Conservation (phyloP, 1,140 invertebrate species). For the Drosophila jambulina region DNA sequence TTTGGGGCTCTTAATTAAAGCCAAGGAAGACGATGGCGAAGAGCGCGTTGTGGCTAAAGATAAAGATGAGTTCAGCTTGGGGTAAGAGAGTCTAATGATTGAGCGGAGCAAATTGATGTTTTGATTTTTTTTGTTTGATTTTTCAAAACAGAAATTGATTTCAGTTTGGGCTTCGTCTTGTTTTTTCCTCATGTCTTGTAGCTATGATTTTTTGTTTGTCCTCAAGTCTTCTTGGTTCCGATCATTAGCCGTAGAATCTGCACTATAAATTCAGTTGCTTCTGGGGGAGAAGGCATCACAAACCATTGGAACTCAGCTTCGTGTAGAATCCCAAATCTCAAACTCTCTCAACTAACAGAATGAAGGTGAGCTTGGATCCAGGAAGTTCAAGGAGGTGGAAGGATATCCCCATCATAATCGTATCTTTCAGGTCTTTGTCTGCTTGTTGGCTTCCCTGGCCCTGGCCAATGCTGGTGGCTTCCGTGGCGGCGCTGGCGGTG, state of each 20-base stretch:
- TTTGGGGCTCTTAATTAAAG: conserved; percentile 60
- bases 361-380: conserved; percentile 54
- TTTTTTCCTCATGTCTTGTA: conserved; percentile 1
- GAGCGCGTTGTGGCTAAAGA: conserved; percentile 31
- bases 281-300: conserved; percentile 55
- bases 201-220: conserved; percentile 12
- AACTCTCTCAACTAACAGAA: conserved; percentile 31
- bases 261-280: conserved; percentile 67
- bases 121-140: conserved; percentile 4
- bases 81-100: conserved; percentile 63
- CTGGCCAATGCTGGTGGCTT: conserved; percentile 67
- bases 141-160: conserved; percentile 33
- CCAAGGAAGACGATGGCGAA: conserved; percentile 37
- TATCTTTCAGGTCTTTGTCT: conserved; percentile 56
- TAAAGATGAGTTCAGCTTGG: conserved; percentile 53
- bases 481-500: conserved; percentile 60
- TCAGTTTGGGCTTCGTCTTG: background rate
- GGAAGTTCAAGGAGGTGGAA: background rate
- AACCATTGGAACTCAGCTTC: conserved; percentile 57
- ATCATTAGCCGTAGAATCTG: conserved; percentile 63
- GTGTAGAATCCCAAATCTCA: conserved; percentile 36
- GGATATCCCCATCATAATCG: background rate
- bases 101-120: conserved; percentile 47
- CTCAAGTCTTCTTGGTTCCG: conserved; percentile 1
- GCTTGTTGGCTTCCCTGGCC: conserved; percentile 66